A percentile compares a stretch with the other conserved stretches of the same genome.
Conservation (phyloP, 1,140 invertebrate species). For the Aphidius ervi region DNA sequence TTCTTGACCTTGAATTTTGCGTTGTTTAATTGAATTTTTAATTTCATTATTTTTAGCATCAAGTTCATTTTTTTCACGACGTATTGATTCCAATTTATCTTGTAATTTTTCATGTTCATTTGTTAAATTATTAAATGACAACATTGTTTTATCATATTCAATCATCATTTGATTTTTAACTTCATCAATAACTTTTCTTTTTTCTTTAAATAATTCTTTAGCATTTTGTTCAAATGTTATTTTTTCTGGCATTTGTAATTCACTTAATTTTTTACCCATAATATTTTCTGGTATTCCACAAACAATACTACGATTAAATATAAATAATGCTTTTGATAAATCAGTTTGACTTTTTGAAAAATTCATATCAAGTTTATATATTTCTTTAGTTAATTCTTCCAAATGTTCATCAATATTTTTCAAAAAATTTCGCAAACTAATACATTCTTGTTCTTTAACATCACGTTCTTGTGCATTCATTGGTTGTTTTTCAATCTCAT, state of each 20-base stretch:
- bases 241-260: conserved; percentile 38
- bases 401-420: conserved; percentile 35
- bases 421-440: conserved; percentile 31
- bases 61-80: conserved; percentile 26
- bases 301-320: conserved; percentile 38
- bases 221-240: conserved; percentile 28
- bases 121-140: conserved; percentile 19
- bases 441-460: conserved; percentile 31
- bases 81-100: conserved; percentile 24
- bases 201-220: conserved; percentile 28
- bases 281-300: conserved; percentile 26
- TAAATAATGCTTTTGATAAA: conserved; percentile 34
- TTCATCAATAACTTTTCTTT: conserved; percentile 26
- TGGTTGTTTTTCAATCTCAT: conserved; percentile 31
- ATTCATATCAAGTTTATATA: conserved; percentile 38
- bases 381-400: conserved; percentile 38
- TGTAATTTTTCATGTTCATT: conserved; percentile 28
- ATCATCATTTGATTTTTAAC: conserved; percentile 29
- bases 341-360: conserved; percentile 30
- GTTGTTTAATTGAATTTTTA: conserved; percentile 25
- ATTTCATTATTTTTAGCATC: conserved; percentile 27
- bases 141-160: conserved; percentile 23
- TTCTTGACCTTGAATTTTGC: conserved; percentile 26
- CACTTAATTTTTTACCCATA: conserved; percentile 25
- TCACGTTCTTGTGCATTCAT: conserved; percentile 36